Evolutionary conservation across 2,888 invertebrate genomes (phyloP).

Genomic region (Cabera pusaria): DNA sequence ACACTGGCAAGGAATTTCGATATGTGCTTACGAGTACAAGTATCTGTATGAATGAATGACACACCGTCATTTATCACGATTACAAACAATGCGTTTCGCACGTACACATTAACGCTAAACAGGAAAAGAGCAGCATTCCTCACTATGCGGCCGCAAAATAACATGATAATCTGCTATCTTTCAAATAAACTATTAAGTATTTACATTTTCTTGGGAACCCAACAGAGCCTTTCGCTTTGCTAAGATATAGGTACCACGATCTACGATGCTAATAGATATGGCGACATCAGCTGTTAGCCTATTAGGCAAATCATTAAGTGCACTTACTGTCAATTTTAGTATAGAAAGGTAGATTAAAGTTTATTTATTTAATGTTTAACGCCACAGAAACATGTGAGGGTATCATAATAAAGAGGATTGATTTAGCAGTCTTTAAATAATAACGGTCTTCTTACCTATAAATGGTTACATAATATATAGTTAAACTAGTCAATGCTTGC

Average conservation of each 20-base stretch:
- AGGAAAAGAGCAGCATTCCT: conserved; percentile 18
- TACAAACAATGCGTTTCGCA: conserved; percentile 17
- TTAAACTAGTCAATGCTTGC: too few species aligned
- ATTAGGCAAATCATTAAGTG: too few species aligned
- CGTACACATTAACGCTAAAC: conserved; percentile 18
- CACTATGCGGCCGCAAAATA: conserved; percentile 10
- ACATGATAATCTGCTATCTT: conserved; percentile 12
- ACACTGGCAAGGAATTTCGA: too few species aligned
- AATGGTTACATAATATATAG: too few species aligned
- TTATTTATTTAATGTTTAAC: too few species aligned
- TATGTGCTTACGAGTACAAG: too few species aligned
- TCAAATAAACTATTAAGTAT: conserved; percentile 3
- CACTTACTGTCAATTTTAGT: too few species aligned
- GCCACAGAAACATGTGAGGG: too few species aligned
- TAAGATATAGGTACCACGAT: conserved; percentile 1
- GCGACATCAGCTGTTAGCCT: conserved; percentile 1
- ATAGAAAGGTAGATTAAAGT: too few species aligned
- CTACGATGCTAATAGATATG: conserved; percentile 12
- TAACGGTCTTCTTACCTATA: too few species aligned
- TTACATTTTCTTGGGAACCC: conserved; percentile 15
- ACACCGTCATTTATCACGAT: conserved; percentile 11
- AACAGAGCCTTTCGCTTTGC: conserved; percentile 16
- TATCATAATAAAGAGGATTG: too few species aligned
- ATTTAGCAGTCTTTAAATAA: too few species aligned
- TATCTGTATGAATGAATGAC: conserved; percentile 9